These are phyloP conservation scores for Ascaphus truei DNA, from an alignment of 2,113 vertebrate genomes.

Conservation along the genomic window DNA sequence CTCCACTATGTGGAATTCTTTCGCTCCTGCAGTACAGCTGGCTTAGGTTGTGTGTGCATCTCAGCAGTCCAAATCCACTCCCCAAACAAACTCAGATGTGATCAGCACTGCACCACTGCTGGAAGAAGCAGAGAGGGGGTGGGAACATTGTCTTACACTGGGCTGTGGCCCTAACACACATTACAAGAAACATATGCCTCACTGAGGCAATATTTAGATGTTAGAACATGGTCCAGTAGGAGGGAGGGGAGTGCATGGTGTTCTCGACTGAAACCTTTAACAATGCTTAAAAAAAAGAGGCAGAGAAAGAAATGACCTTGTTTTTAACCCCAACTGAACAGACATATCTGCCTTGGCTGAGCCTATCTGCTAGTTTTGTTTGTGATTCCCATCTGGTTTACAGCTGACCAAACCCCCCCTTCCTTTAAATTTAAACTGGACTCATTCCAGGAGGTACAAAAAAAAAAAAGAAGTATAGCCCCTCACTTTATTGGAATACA, in stretches of 20 bases:
- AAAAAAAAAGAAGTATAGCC: no score
- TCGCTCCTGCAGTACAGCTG: background rate
- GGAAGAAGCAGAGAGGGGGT: background rate
- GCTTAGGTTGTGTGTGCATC: background rate
- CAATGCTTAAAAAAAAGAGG: slow-evolving; percentile 37
- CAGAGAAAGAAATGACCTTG: slow-evolving; percentile 28
- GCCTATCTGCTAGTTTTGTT: slow-evolving; percentile 9
- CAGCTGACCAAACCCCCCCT: slow-evolving; percentile 31
- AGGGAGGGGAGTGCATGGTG: slow-evolving; percentile 65
- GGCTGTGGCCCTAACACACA: slow-evolving; percentile 42
- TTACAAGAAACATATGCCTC: slow-evolving; percentile 69
- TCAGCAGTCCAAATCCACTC: background rate
- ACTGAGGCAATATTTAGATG: slow-evolving; percentile 59
- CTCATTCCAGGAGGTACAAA: background rate
- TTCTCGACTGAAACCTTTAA: slow-evolving; percentile 52
- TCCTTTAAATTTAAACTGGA: slow-evolving; percentile 2
- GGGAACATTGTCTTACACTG: slow-evolving; percentile 53
- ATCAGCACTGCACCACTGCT: background rate
- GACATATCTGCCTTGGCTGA: slow-evolving; percentile 23
- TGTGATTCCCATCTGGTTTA: slow-evolving; percentile 26
- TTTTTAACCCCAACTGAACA: slow-evolving; percentile 48
- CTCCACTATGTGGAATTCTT: background rate
- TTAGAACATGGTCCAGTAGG: slow-evolving; percentile 63
- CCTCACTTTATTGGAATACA: background rate
- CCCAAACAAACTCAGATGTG: background rate